Conservation (phyloP, 1,140 invertebrate genomes). For the Philaenus spumarius region DNA sequence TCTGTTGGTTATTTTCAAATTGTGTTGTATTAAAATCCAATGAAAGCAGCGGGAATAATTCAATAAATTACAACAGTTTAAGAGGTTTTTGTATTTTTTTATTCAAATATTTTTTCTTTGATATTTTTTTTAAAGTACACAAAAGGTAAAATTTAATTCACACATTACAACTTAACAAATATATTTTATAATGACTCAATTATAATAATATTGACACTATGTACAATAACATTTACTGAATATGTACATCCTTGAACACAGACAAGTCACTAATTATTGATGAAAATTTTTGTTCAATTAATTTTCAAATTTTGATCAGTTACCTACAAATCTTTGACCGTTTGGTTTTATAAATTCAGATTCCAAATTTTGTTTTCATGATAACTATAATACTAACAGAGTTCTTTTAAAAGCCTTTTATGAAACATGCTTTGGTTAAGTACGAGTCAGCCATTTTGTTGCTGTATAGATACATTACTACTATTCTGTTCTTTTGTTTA, state of each 20-base stretch:
- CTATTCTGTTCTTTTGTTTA: no score
- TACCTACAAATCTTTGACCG: neutral
- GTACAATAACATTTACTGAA: constrained; percentile 16
- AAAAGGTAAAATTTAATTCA: constrained; percentile 23
- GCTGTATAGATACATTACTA: no score
- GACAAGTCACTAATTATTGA: constrained; percentile 21
- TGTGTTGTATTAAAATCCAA: no score
- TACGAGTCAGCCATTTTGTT: no score
- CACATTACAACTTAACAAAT: constrained; percentile 24
- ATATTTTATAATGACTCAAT: constrained; percentile 19
- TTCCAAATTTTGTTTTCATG: neutral
- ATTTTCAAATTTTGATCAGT: neutral
- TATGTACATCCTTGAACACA: constrained; percentile 23
- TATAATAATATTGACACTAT: constrained; percentile 15
- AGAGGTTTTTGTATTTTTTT: constrained; percentile 21
- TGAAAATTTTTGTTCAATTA: neutral
- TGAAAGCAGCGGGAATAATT: no score
- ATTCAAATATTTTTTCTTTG: constrained; percentile 21
- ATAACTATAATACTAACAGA: constrained; percentile 4
- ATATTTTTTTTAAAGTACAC: constrained; percentile 22
- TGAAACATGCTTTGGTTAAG: neutral
- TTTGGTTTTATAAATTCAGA: neutral
- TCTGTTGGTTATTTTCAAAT: no score
- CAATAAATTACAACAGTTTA: no score
- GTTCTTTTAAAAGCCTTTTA: neutral